Conservation (phyloP, 1,140 invertebrate genomes). For the Drosophila ananassae region DNA sequence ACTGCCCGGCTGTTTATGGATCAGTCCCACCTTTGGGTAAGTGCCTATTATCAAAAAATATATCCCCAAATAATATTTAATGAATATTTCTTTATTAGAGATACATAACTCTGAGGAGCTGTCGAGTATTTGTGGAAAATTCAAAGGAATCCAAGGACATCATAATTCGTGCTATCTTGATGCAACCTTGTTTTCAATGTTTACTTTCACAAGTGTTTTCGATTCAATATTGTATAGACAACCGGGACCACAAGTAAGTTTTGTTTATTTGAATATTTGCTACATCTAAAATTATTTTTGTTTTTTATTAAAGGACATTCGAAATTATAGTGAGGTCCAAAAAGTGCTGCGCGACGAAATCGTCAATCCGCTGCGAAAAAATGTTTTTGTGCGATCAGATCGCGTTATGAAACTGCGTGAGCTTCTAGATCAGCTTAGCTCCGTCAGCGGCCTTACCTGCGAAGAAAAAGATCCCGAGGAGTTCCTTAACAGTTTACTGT, state of each 20-base stretch:
- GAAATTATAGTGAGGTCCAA: slow-evolving; percentile 94
- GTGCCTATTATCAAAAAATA: slow-evolving; percentile 25
- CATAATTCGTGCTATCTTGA: slow-evolving; percentile 99
- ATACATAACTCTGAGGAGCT: slow-evolving; percentile 86
- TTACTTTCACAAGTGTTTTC: slow-evolving; percentile 97
- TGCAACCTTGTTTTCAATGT: slow-evolving; percentile 98
- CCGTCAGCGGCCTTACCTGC: slow-evolving; percentile 94
- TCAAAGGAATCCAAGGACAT: slow-evolving; percentile 97
- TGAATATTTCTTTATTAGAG: slow-evolving; percentile 43
- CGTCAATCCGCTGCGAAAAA: slow-evolving; percentile 95
- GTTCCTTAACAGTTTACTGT: slow-evolving; percentile 96
- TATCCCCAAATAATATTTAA: background rate
- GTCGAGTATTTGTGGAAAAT: slow-evolving; percentile 89
- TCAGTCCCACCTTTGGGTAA: slow-evolving; percentile 90
- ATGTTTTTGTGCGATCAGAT: slow-evolving; percentile 95
- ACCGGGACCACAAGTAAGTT: slow-evolving; percentile 86
- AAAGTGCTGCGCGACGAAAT: slow-evolving; percentile 96
- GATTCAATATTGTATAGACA: slow-evolving; percentile 94
- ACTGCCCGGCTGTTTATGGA: slow-evolving; percentile 92
- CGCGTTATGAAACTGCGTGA: slow-evolving; percentile 97
- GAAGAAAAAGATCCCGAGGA: slow-evolving; percentile 99
- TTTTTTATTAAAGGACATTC: slow-evolving; percentile 90
- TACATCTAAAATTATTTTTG: background rate
- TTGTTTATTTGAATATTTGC: background rate
- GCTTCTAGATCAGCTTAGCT: slow-evolving; percentile 94